phyloP scores from a whole-genome alignment of 2,888 invertebrate species.

The Tromatobia lineatoria region DNA sequence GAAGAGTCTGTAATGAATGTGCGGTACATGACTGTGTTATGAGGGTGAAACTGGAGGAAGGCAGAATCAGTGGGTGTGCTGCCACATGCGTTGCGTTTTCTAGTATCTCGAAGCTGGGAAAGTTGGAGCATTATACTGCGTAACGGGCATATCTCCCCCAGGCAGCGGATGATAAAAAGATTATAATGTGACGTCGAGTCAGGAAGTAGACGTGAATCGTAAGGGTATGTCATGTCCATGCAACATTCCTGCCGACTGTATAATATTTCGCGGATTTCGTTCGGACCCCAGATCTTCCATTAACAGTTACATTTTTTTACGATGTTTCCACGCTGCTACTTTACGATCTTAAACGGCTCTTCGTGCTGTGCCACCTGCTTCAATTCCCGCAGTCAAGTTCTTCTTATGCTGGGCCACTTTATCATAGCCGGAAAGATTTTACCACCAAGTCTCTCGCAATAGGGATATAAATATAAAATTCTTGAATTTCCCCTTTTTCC shows the following conservation, averaged over 20 bases:
- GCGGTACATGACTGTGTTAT: too few species aligned
- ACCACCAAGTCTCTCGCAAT: neutral
- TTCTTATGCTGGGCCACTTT: conserved; percentile 4
- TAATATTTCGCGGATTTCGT: conserved; percentile 46
- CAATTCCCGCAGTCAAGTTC: conserved; percentile 14
- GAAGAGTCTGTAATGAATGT: too few species aligned
- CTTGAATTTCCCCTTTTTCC: conserved; percentile 7
- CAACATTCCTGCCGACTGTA: conserved; percentile 4
- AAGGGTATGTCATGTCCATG: neutral
- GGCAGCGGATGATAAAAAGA: neutral
- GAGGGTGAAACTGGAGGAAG: too few species aligned
- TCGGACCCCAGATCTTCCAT: conserved; percentile 37
- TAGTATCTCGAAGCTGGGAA: too few species aligned
- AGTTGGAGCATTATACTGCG: neutral
- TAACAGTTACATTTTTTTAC: conserved; percentile 50
- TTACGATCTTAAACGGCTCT: conserved; percentile 51
- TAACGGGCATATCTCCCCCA: neutral
- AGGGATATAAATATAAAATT: conserved; percentile 23
- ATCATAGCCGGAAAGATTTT: conserved; percentile 18
- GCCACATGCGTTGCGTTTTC: too few species aligned
- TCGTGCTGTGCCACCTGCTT: neutral
- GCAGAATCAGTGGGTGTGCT: too few species aligned
- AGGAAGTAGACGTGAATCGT: neutral
- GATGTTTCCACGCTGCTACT: conserved; percentile 21
- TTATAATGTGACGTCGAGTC: conserved; percentile 1